Conservation (phyloP, 1,140 invertebrate genomes). For the Asobara japonica region DNA sequence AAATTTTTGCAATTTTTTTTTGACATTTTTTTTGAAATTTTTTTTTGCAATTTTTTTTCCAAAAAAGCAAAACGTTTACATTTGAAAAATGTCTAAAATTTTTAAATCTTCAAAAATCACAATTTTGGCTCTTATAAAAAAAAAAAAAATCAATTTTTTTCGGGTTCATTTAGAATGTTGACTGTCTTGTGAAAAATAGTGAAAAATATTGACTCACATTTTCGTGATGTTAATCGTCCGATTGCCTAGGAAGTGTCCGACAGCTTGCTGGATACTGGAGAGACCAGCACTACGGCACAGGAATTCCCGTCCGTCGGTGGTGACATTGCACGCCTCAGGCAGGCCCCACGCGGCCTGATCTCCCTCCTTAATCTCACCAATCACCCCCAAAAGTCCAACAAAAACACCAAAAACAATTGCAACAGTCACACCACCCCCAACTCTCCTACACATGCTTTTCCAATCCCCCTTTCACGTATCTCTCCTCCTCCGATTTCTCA, state of each 20-base stretch:
- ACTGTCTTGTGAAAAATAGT: background rate
- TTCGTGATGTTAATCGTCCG: constrained; percentile 16
- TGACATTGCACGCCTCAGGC: constrained; percentile 45
- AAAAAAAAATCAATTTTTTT: too few relatives aligned
- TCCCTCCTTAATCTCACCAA: constrained; percentile 21
- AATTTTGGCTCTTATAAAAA: too few relatives aligned
- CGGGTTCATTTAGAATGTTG: background rate
- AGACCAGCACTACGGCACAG: constrained; percentile 39
- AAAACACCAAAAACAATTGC: constrained; percentile 21
- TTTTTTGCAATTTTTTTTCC: too few relatives aligned
- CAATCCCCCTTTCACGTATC: constrained; percentile 18
- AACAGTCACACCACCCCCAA: constrained; percentile 30
- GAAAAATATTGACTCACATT: constrained; percentile 23
- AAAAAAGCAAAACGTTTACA: too few relatives aligned
- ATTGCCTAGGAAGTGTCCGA: background rate
- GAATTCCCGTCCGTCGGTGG: constrained; percentile 48
- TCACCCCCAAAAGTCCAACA: constrained; percentile 20
- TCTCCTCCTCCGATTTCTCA: constrained; percentile 22
- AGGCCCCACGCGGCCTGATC: constrained; percentile 23
- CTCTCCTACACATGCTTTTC: constrained; percentile 43
- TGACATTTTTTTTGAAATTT: too few relatives aligned
- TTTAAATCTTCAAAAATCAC: too few relatives aligned
- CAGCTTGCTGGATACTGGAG: constrained; percentile 10
- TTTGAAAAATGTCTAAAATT: too few relatives aligned
- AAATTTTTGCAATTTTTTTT: too few relatives aligned